These are phyloP conservation scores for Babylonia areolata DNA, from an alignment of 1,140 invertebrate genomes.

Conservation along the genomic window DNA sequence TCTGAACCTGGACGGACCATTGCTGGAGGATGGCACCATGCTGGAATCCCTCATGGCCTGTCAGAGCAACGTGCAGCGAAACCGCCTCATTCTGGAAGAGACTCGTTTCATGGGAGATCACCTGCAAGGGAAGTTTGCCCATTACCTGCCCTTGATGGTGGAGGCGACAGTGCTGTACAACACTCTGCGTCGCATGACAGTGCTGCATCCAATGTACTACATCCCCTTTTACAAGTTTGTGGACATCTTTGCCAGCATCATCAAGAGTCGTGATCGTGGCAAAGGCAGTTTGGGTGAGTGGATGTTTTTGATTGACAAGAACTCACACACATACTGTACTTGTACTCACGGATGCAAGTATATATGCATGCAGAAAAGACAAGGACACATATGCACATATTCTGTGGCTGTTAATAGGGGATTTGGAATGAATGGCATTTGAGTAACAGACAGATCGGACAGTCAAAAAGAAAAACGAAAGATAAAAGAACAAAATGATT, in stretches of 20 bases:
- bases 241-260: conserved; percentile 62
- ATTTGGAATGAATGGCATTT: no score
- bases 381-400: no score
- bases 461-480: no score
- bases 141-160: conserved; percentile 69
- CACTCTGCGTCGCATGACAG: conserved; percentile 64
- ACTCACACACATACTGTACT: no score
- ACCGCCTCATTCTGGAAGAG: conserved; percentile 69
- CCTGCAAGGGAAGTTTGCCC: conserved; percentile 69
- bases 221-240: conserved; percentile 71
- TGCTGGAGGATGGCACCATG: conserved; percentile 73
- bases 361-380: no score
- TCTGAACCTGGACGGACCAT: conserved; percentile 64
- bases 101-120: conserved; percentile 70
- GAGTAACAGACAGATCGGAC: no score
- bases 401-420: no score
- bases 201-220: conserved; percentile 68
- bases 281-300: conserved; percentile 69
- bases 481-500: no score
- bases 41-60: conserved; percentile 68
- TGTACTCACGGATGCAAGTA: no score
- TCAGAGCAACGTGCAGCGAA: conserved; percentile 68
- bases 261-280: conserved; percentile 67
- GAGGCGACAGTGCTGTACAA: conserved; percentile 71
- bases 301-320: background rate